Base-by-base conservation (phyloP, 2,113 vertebrate genomes). In the Phyllostomus hastatus region DNA sequence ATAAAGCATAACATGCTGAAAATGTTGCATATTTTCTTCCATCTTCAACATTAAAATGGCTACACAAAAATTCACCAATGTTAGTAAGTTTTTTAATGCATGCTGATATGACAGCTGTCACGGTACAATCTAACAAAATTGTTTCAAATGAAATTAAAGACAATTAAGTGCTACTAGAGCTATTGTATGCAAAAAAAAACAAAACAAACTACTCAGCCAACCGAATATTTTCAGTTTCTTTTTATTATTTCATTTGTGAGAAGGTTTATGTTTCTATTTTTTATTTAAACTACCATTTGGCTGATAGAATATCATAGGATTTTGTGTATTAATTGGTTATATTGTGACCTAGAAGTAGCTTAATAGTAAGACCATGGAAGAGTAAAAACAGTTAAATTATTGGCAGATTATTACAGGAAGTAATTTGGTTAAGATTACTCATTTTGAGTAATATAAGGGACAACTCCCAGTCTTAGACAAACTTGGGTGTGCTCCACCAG, bases 361-460 rank as follows among this genome's bases (percentile, higher is more conserved):
- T 93, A 76, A 88, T 82, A 85, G 57, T 33, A 96, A 93, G 14
- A 31, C 52, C 26, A 57, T 57, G 3, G 20, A 35, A 91, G 33
- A 64, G 22, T 93, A 93, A 73, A 84, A 70, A 59, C 57, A 81
- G 33, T 88, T 43, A 50, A n/a, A 46, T 88, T 94, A 43, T 88
- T 76, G 57, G 52, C 46, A 94, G 3, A 35, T 86, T 41, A 38
- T 87, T 89, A 72, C 28, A 86, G 46, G 79, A 93, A 92, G 57
- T 79, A 91, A 73, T 91, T n/a, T 91, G 16, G 31, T 96, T 91
- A 76, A 81, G 95, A 73, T 87, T 70, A 88, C 50, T 50, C 50
- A 66, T 90, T 92, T 95, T 88, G 19, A 89, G 16, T 95, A 91
- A 70, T 82, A 41, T 61, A 81, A 78, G 61, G 69, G 75, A 75